These are phyloP conservation scores for Tenthredo livida DNA, from an alignment of 2,888 invertebrate species.

Conservation along the genomic window DNA sequence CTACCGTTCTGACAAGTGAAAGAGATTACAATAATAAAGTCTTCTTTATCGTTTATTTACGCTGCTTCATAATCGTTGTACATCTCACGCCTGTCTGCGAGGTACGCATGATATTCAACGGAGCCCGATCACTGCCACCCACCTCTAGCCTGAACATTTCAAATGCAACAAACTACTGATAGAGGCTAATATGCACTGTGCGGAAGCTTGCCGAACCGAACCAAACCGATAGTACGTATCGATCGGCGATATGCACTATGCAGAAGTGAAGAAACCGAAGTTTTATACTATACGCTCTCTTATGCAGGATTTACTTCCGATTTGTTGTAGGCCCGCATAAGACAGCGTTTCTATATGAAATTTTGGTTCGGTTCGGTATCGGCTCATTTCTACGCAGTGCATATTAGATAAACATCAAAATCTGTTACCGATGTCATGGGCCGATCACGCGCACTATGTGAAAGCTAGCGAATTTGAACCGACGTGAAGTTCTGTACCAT, in stretches of 20 bases:
- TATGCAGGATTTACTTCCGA: background rate
- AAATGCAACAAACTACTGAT: constrained; percentile 12
- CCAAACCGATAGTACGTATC: background rate
- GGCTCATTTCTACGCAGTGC: background rate
- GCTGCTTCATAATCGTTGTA: constrained; percentile 29
- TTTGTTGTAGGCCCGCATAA: background rate
- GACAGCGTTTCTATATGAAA: background rate
- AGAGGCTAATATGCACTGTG: background rate
- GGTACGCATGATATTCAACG: constrained; percentile 27
- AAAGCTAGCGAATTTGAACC: background rate
- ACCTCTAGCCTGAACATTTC: constrained; percentile 15
- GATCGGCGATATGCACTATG: background rate
- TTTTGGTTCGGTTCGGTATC: constrained; percentile 2
- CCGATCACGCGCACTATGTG: background rate
- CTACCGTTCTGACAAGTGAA: constrained; percentile 23
- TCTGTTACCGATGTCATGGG: background rate
- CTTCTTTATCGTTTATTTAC: constrained; percentile 45
- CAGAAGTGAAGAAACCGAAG: background rate
- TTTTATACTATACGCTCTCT: background rate
- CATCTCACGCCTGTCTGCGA: constrained; percentile 13
- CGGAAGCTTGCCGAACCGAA: background rate
- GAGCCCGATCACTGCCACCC: constrained; percentile 44
- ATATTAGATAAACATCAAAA: background rate
- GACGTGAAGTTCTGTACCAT: background rate
- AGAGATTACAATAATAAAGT: constrained; percentile 48